Base-by-base conservation (phyloP, 2,888 invertebrate genomes). In the Leptinotarsa peninsularis region DNA sequence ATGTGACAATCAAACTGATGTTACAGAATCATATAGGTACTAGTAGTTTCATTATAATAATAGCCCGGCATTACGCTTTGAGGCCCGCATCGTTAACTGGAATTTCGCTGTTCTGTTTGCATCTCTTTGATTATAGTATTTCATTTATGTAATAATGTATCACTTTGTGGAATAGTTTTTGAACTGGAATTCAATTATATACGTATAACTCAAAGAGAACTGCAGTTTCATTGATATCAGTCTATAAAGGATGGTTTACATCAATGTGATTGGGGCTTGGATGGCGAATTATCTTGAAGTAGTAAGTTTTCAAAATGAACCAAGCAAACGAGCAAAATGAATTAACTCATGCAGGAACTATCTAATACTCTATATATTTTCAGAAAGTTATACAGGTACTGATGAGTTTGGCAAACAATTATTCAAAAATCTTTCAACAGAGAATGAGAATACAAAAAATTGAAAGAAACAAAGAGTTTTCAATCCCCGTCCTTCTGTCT, bases 81-180 rank as follows among this genome's bases (percentile, higher is more conserved):
- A 27, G 27, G 21, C 23, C 58, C 58, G 14, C 58, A 58, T 23
- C 13, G 27, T 27, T 58, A 58, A 58, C 23, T 58, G 58, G 23
- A 21, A 23, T 58, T 58, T 58, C 23, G 21, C 14, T 23, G 27
- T 23, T 58, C 58, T 58, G 58, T 58, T 58, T 23, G 58, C 23
- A 58, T 58, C 58, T 21, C 58, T 58, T 58, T 58, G 58, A 58
- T 58, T 23, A 58, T 15, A 58, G 58, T 58, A 58, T 23, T 58
- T 27, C 21, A 23, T 23, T 58, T 14, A 58, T 23, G 23, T 58
- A 58, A 27, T 58, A 58, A 58, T 58, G 21, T 21, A 58, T 58
- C 56, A 21, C 58, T 58, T 58, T 58, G 58, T 58, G 23, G 23
- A 58, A 23, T 58, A 13, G 58, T 58, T 58, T 58, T 58, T 23